A percentile compares a stretch with the other conserved stretches of the same genome.
Conservation (phyloP, 2,888 invertebrate species). For the Drosophila mimica region DNA sequence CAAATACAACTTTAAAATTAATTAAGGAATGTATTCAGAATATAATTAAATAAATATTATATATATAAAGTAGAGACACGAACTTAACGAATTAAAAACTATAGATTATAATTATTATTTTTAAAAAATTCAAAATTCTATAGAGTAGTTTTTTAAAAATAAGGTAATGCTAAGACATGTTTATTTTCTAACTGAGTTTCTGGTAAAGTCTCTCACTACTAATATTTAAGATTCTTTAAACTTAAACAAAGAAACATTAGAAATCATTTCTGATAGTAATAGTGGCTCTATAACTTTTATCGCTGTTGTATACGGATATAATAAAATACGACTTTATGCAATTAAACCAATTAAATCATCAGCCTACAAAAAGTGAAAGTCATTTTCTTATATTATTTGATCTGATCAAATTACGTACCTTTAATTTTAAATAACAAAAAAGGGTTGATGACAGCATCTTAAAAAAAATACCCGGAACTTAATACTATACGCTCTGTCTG, state of each 20-base stretch:
- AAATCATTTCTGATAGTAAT: not conserved
- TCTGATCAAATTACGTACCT: not conserved
- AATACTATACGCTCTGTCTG: not conserved
- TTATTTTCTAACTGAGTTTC: not conserved
- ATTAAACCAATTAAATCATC: not conserved
- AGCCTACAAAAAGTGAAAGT: constrained; percentile 32
- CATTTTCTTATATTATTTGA: constrained; percentile 10
- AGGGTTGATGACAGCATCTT: constrained; percentile 7
- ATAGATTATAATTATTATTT: not conserved
- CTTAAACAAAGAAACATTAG: not conserved
- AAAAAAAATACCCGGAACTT: not conserved
- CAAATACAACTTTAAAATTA: not conserved
- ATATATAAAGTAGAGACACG: not conserved
- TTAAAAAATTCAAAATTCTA: not conserved
- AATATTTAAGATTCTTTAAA: not conserved
- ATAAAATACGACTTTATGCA: not conserved
- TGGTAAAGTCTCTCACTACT: not conserved
- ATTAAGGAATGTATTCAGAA: not conserved
- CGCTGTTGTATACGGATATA: not conserved
- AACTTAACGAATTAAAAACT: not conserved
- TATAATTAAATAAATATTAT: not conserved
- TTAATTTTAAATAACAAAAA: not conserved
- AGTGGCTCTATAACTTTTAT: not conserved
- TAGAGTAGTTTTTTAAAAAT: not conserved
- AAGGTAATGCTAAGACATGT: not conserved